Evolutionary conservation across 2,888 invertebrate genomes (phyloP), one percentile per base, ranked within the genome.

Genomic region (Harmothoe impar): DNA sequence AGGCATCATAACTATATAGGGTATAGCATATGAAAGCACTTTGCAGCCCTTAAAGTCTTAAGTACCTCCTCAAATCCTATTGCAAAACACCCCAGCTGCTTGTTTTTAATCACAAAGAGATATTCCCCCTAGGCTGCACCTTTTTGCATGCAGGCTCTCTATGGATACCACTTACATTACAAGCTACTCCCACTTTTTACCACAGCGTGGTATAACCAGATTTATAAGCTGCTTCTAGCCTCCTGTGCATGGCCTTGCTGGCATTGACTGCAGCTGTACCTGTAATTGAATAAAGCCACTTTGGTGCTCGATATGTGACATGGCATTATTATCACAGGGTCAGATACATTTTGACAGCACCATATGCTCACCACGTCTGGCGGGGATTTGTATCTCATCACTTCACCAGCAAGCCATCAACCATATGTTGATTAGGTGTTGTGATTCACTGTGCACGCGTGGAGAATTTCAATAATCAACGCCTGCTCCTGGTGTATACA

Each of bases 361-460:
- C 72, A 72, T 72, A 72, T 72, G 72, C 72, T 72, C 72, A 5
- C 72, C 29, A 72, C 72, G 72, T 72, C 72, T 3, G 25, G 0
- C 31, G 72, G 29, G 72, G 72, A 72, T 72, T 72, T 72, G 72
- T 72, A 72, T 72, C 72, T 72, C 72, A 72, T 72, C 72, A 72
- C 29, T 0, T 25, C 15, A 25, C 29, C 29, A 29, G 15, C 29
- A 7, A 62, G 72, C 72, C 25, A 29, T 29, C 25, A 72, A 72
- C 72, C 29, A 25, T 0, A 29, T 7, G 29, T 72, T 72, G 72
- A 72, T 72, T 72, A 29, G 72, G 15, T 29, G 72, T 72, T 25
- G 3, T 72, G 72, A 72, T 72, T 72, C 31, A 72, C 29, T n/a
- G 72, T 25, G 29, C 72, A 72, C 17, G 72, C 29, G 72, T 17